phyloP scores from a whole-genome alignment of 2,888 invertebrate genomes.

The Parascotia fuliginaria region DNA sequence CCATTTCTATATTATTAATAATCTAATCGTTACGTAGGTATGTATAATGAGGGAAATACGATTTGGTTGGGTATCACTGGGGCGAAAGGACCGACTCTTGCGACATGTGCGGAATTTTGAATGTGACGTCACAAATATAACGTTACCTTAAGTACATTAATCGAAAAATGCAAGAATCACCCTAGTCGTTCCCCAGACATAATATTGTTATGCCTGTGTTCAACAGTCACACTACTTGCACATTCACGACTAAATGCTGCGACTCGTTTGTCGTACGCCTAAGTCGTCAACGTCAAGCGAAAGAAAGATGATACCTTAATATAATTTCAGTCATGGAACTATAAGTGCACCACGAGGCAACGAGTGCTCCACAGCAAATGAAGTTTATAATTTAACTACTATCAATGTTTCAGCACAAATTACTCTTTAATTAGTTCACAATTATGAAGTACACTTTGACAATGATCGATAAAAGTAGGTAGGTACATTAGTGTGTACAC shows the following conservation, averaged over 20 bases:
- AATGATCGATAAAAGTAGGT: too few species aligned
- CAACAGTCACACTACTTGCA: slow-evolving; percentile 34
- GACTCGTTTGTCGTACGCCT: neutral
- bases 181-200: slow-evolving; percentile 30
- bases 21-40: slow-evolving; percentile 49
- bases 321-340: slow-evolving; percentile 55
- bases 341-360: slow-evolving; percentile 50
- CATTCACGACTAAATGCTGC: slow-evolving; percentile 4
- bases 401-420: slow-evolving; percentile 20
- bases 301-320: slow-evolving; percentile 46
- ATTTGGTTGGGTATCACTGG: slow-evolving; percentile 37
- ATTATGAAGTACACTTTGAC: too few species aligned
- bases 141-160: slow-evolving; percentile 13
- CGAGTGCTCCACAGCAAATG: slow-evolving; percentile 35
- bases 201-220: slow-evolving; percentile 50
- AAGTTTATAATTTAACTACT: slow-evolving; percentile 36
- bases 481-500: too few species aligned
- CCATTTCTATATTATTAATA: slow-evolving; percentile 56
- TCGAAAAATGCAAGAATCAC: slow-evolving; percentile 12
- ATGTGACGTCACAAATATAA: neutral
- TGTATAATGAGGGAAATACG: slow-evolving; percentile 53
- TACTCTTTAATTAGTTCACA: too few species aligned
- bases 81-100: slow-evolving; percentile 19
- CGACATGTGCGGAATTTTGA: slow-evolving; percentile 11
- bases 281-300: slow-evolving; percentile 6